Evolutionary conservation across 1,140 invertebrate species (phyloP).

Genomic region (Hestina assimilis): DNA sequence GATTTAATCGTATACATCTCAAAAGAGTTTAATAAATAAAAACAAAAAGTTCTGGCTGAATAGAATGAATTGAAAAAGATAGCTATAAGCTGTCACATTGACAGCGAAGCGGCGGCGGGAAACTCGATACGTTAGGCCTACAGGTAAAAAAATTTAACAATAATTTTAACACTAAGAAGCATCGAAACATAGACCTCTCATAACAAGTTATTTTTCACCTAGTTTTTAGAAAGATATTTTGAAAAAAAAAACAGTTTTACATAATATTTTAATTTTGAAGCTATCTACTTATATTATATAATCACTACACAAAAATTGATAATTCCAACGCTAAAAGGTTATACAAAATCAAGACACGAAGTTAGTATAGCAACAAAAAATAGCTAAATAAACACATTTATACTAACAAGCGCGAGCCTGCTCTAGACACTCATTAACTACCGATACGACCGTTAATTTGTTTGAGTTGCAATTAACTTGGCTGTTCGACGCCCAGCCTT

Average conservation of each 20-base stretch:
- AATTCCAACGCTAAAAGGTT: too few relatives aligned
- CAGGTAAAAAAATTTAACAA: slow-evolving; percentile 34
- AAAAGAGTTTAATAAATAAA: slow-evolving; percentile 45
- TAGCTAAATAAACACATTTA: background rate
- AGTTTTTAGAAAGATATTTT: too few relatives aligned
- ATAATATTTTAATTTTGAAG: too few relatives aligned
- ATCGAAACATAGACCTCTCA: background rate
- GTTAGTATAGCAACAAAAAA: too few relatives aligned
- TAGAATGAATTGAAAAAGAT: slow-evolving; percentile 50
- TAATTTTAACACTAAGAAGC: background rate
- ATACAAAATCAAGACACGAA: too few relatives aligned
- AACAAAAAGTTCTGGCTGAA: slow-evolving; percentile 46
- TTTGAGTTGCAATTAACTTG: slow-evolving; percentile 64
- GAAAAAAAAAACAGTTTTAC: too few relatives aligned
- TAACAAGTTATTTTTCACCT: too few relatives aligned
- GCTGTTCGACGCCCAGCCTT: slow-evolving; percentile 38
- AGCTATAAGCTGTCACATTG: slow-evolving; percentile 55
- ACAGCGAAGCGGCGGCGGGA: slow-evolving; percentile 55
- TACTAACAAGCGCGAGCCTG: background rate
- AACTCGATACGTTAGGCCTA: slow-evolving; percentile 53
- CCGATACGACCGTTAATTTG: slow-evolving; percentile 61
- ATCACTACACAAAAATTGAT: too few relatives aligned
- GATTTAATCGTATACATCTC: slow-evolving; percentile 21
- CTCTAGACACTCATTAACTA: slow-evolving; percentile 19
- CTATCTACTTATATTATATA: background rate